A percentile compares a stretch with the other conserved stretches of the same genome.
Evolutionary conservation across 2,113 vertebrate species (phyloP).

Genomic region (Lethenteron camtschaticum): DNA sequence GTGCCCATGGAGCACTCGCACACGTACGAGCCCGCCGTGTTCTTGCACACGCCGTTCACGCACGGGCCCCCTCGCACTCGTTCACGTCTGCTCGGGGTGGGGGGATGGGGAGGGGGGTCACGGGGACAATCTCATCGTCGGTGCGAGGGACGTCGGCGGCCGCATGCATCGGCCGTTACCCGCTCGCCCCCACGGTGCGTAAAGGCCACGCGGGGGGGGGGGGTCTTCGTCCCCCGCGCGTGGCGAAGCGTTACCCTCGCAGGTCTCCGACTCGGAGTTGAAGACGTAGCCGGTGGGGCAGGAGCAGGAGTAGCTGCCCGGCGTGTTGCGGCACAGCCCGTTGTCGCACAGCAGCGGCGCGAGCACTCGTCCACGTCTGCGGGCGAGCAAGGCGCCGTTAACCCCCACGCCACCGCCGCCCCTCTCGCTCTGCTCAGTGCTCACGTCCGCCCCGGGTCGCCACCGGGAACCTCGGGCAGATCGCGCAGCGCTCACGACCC

Average conservation of each 20-base stretch:
- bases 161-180: no score
- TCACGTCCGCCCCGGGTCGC: no score
- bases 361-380: conserved; percentile 36
- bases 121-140: background rate
- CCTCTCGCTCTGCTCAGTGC: no score
- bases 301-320: conserved; percentile 34
- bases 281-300: conserved; percentile 35
- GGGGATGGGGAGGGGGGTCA: background rate
- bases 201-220: no score
- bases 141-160: no score
- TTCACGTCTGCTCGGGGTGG: conserved; percentile 31
- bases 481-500: background rate
- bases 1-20: conserved; percentile 45
- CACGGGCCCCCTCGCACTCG: conserved; percentile 48
- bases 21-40: conserved; percentile 43
- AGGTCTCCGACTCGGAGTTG: conserved; percentile 25
- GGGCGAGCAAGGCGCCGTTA: no score
- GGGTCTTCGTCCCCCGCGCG: no score
- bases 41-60: conserved; percentile 40
- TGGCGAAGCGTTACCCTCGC: conserved; percentile 26
- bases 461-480: background rate
- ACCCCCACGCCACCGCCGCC: no score
- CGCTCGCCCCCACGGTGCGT: no score
- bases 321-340: conserved; percentile 28
- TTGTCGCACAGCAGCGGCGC: conserved; percentile 32